A percentile compares a stretch with the other conserved stretches of the same genome.
These are phyloP conservation scores for Euzetes globulus DNA, from an alignment of 2,888 invertebrate genomes.

Conservation along the genomic window DNA sequence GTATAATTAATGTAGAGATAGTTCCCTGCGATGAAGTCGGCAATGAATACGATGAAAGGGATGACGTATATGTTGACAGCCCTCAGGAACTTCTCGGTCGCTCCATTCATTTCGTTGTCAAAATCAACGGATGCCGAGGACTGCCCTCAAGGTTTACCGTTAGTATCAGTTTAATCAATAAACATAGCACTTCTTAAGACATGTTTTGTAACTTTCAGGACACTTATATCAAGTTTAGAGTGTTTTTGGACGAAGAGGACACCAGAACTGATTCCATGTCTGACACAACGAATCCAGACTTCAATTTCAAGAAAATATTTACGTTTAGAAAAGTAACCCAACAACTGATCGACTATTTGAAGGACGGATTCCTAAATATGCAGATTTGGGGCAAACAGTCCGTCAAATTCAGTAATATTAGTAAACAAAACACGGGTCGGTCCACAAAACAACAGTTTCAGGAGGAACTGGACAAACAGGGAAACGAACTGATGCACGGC, in stretches of 20 bases:
- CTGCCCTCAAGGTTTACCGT: constrained; percentile 52
- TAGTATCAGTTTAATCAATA: constrained; percentile 41
- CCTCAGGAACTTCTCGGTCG: constrained; percentile 51
- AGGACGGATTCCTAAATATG: constrained; percentile 49
- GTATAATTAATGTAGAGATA: constrained; percentile 48
- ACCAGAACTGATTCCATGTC: constrained; percentile 46
- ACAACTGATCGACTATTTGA: constrained; percentile 51
- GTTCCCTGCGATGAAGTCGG: constrained; percentile 52
- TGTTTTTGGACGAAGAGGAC: constrained; percentile 51
- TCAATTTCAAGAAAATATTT: constrained; percentile 50
- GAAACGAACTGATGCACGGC: constrained; percentile 45
- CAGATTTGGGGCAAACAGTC: constrained; percentile 53
- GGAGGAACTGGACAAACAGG: constrained; percentile 44
- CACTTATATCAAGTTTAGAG: constrained; percentile 50
- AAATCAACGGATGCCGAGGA: constrained; percentile 51
- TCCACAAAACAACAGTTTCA: constrained; percentile 45
- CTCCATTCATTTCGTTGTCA: constrained; percentile 51
- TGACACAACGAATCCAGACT: constrained; percentile 50
- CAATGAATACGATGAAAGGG: constrained; percentile 51
- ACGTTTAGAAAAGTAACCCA: constrained; percentile 47
- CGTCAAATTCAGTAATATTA: constrained; percentile 42
- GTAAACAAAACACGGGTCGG: constrained; percentile 42
- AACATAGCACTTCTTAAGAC: constrained; percentile 5
- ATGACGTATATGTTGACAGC: constrained; percentile 51
- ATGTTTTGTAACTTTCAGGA: constrained; percentile 44